Evolutionary conservation across 2,888 invertebrate genomes (phyloP), one percentile per base, ranked within the genome.

Genomic region (Metalampra italica): DNA sequence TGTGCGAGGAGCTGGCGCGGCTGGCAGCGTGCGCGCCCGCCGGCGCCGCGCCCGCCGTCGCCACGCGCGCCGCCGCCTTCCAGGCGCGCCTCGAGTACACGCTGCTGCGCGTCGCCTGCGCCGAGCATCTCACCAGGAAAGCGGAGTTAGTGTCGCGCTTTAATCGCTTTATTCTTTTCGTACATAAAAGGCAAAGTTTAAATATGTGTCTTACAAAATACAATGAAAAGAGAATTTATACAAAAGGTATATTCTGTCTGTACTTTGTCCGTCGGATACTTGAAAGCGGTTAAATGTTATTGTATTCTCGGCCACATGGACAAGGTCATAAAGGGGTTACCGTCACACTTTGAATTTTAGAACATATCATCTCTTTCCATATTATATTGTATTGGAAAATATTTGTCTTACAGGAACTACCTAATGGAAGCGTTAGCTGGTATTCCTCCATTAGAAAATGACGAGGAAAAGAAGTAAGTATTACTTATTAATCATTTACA

Each of bases 1-100:
- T 98, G 50, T 95, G 96, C 56, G 97, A 98, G 85, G 98, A 98
- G 88, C 87, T 98, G 54, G 94, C 96, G 39, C 91, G 98, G 9
- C 91, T 98, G 9, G 95, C 97, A 89, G 90, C 58, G 8, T 57
- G 71, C 48, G 65, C 75, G 51, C 72, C 90, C 83, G 82, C 92
- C 47, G 93, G 93, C 14, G 90, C 92, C 22, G 1, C 46, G 9
- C 71, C 90, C 83, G 82, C 92, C 46, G 93, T 93, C 14, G 90
- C 92, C 22, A 1, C 46, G 11, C 71, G 90, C 50, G 90, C 92
- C 49, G 94, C 95, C 41, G 93, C 93, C 45, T 91, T 94, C 69
- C 95, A 96, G 87, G 97, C 97, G 15, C 91, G 93, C 36, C 92
- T 96, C 7, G 98, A 88, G 74, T 73, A 71, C 68, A 66, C 79